Percentiles rank a stretch among this genome's conserved stretches.
Evolutionary conservation across 2,113 vertebrate genomes (phyloP).

Genomic region (Thunnus thynnus): DNA sequence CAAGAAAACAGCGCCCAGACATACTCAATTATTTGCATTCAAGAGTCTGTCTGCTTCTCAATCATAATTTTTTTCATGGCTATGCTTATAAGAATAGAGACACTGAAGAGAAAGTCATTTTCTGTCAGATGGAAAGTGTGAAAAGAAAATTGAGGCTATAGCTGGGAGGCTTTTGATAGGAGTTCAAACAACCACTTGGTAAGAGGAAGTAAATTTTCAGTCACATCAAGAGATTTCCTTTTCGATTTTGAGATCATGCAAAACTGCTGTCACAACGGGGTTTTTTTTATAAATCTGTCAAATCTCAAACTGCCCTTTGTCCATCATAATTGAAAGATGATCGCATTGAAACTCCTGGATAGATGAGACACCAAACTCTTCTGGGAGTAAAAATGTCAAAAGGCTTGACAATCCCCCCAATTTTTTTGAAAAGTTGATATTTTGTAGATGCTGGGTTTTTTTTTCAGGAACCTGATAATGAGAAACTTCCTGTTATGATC

Average conservation of each 20-base stretch:
- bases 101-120: conserved; percentile 2
- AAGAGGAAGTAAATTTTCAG: conserved; percentile 25
- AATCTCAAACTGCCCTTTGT: neutral
- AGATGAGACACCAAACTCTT: neutral
- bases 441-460: neutral
- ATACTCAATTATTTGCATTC: conserved; percentile 15
- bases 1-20: neutral
- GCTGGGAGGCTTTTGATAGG: conserved; percentile 22
- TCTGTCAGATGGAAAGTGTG: conserved; percentile 5
- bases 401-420: too few species aligned
- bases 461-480: neutral
- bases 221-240: neutral
- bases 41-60: conserved; percentile 4
- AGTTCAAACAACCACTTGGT: conserved; percentile 18
- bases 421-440: neutral
- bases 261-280: neutral
- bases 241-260: conserved; percentile 24
- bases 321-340: neutral
- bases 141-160: conserved; percentile 29
- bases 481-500: conserved; percentile 3
- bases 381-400: neutral
- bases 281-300: neutral
- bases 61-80: neutral
- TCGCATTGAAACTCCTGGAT: neutral
- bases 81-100: conserved; percentile 20